Evolutionary conservation across 1,140 invertebrate species (phyloP).

Genomic region (Drosophila ironensis): DNA sequence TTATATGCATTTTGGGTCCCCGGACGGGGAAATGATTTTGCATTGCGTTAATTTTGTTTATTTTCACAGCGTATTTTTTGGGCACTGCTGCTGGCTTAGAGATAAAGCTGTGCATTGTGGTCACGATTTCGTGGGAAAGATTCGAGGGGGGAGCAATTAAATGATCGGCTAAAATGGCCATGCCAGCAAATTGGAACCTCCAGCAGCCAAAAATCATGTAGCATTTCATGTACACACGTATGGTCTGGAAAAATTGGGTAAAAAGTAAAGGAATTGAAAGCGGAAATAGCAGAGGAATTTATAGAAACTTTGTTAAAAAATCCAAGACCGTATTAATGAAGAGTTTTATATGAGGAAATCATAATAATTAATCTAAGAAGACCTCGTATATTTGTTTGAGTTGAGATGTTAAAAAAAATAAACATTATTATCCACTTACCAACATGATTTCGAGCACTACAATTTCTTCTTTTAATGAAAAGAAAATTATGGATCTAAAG

Average conservation of each 20-base stretch:
- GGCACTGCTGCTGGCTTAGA: conserved; percentile 37
- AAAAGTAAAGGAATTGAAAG: not conserved
- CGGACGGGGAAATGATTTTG: conserved; percentile 55
- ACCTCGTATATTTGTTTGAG: no score
- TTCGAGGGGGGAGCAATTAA: conserved; percentile 18
- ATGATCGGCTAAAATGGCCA: conserved; percentile 41
- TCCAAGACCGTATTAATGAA: no score
- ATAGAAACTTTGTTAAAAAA: not conserved
- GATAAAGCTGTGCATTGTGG: conserved; percentile 39
- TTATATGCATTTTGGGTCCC: conserved; percentile 56
- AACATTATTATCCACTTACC: no score
- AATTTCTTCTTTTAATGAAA: no score
- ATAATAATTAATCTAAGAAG: no score
- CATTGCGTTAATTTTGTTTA: conserved; percentile 67
- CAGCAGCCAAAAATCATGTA: not conserved
- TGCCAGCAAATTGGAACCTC: conserved; percentile 7
- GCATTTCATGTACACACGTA: not conserved
- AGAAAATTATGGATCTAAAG: no score
- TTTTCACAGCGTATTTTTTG: conserved; percentile 50
- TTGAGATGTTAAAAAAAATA: no score
- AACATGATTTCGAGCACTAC: no score
- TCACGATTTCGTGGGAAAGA: not conserved
- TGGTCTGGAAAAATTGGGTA: not conserved
- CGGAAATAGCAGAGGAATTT: no score
- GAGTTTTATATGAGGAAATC: no score